Base-by-base conservation (phyloP, 64 coral and sea anemone species). In the Stylophora pistillata region DNA sequence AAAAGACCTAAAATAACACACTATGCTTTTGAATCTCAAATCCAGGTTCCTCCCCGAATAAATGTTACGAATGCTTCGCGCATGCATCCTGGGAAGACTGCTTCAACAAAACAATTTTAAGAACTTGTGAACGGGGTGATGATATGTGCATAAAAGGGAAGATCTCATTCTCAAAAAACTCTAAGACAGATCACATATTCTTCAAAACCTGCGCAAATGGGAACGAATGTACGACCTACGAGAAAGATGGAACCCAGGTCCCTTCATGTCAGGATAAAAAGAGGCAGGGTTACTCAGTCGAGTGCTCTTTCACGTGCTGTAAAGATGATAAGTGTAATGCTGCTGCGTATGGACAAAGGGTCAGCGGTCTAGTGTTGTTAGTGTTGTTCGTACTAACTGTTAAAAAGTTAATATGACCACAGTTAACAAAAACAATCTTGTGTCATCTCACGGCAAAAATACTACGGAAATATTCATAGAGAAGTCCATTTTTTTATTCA, bases 221-320 rank as follows among this genome's bases (percentile, higher is more conserved):
- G 26, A 68, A 68, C 7, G 64, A 68, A 68, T 68, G 64, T 68
- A 68, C 21, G 23, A 68, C 64, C 10, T 68, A 68, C 21, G 64
- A 68, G 64, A 68, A 68, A 68, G 64, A 68, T 68, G 64, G 64
- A 23, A 10, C n/a, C n/a, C 64, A 68, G 64, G n/a, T 68, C 64
- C 64, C 64, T 25, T 25, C 64, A 25, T 68, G 64, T 28, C 9
- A 68, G 64, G 64, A 68, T 25, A 68, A 68, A n/a, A 12, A 68
- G 64, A 27, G 23, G 20, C 64, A 68, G 23, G 64, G 64, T 68
- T 68, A 28, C 10, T 68, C 64, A 68, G 64, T 68, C 26, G 64
- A 68, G 23, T 68, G 64, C 25, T 68, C 26, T 6, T 21, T 68
- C 64, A 21, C 23, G 64, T 68, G 64, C 23, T 68, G 64, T n/a